Percentiles rank a stretch among this genome's conserved stretches.
Conservation (phyloP, 1,140 invertebrate species). For the Anagrus nilaparvatae region DNA sequence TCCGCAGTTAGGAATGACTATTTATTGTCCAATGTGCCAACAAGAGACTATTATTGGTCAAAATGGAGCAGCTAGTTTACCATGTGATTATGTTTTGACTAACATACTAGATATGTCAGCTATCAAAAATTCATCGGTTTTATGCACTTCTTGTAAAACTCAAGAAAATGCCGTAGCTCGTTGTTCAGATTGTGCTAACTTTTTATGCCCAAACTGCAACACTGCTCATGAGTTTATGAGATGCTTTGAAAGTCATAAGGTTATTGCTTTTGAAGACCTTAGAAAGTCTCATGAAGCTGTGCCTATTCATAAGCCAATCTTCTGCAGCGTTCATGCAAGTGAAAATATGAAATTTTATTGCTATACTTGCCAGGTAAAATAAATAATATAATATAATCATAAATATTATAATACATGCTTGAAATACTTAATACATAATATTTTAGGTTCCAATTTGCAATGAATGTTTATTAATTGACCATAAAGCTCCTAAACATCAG, state of each 20-base stretch:
- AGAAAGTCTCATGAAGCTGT: slow-evolving; percentile 63
- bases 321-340: slow-evolving; percentile 62
- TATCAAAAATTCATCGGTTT: slow-evolving; percentile 61
- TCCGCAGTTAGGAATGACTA: slow-evolving; percentile 42
- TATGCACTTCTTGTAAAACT: slow-evolving; percentile 80
- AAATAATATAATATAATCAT: background rate
- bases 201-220: slow-evolving; percentile 85
- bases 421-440: slow-evolving; percentile 9
- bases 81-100: slow-evolving; percentile 71
- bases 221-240: slow-evolving; percentile 90
- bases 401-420: background rate
- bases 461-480: slow-evolving; percentile 69
- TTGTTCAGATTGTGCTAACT: slow-evolving; percentile 87
- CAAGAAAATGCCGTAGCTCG: slow-evolving; percentile 83
- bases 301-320: slow-evolving; percentile 72
- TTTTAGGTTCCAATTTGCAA: slow-evolving; percentile 59
- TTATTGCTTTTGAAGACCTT: slow-evolving; percentile 78
- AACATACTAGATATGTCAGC: slow-evolving; percentile 78
- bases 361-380: slow-evolving; percentile 63
- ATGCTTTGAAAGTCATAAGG: slow-evolving; percentile 86
- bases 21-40: slow-evolving; percentile 70
- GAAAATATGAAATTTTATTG: slow-evolving; percentile 77
- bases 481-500: slow-evolving; percentile 68
- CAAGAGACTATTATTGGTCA: slow-evolving; percentile 67
- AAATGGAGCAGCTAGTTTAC: slow-evolving; percentile 63